Percentiles rank a stretch among this genome's conserved stretches.
These are phyloP conservation scores for Limonius californicus DNA, from an alignment of 1,140 invertebrate genomes.

Conservation along the genomic window DNA sequence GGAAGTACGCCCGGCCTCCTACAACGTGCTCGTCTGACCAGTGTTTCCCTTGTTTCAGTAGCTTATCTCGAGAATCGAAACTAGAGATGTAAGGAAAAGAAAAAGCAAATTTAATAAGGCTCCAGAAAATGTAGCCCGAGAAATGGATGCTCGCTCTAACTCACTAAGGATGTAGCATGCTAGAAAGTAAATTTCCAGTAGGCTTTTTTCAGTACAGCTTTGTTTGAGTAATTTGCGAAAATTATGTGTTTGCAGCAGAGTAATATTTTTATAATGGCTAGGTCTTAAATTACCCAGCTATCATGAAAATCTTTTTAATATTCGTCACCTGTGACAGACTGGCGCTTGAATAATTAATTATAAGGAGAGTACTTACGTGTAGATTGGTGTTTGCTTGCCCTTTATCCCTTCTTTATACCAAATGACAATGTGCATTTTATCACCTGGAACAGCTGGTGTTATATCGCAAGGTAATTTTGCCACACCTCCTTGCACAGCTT, in stretches of 20 bases:
- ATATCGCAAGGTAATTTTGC: conserved; percentile 80
- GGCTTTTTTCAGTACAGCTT: too few relatives aligned
- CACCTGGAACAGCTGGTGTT: conserved; percentile 65
- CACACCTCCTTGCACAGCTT: conserved; percentile 69
- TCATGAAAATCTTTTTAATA: background rate
- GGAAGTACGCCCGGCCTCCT: conserved; percentile 61
- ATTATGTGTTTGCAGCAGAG: background rate
- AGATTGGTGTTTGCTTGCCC: conserved; percentile 66
- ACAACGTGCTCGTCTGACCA: conserved; percentile 62
- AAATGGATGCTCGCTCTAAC: too few relatives aligned
- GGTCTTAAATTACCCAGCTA: background rate
- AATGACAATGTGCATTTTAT: conserved; percentile 76
- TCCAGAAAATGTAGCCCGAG: background rate
- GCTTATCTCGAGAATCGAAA: conserved; percentile 61
- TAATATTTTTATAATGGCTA: background rate
- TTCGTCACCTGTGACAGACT: background rate
- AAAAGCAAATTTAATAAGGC: background rate
- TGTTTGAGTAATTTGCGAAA: too few relatives aligned
- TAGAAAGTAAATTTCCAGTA: too few relatives aligned
- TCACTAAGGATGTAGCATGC: too few relatives aligned
- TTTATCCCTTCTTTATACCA: conserved; percentile 74
- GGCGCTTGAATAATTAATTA: background rate
- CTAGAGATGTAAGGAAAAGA: conserved; percentile 49
- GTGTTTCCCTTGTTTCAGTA: conserved; percentile 60
- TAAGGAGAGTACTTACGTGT: conserved; percentile 63